These are phyloP conservation scores for Antennarius striatus DNA, from an alignment of 2,113 vertebrate genomes.

Conservation along the genomic window DNA sequence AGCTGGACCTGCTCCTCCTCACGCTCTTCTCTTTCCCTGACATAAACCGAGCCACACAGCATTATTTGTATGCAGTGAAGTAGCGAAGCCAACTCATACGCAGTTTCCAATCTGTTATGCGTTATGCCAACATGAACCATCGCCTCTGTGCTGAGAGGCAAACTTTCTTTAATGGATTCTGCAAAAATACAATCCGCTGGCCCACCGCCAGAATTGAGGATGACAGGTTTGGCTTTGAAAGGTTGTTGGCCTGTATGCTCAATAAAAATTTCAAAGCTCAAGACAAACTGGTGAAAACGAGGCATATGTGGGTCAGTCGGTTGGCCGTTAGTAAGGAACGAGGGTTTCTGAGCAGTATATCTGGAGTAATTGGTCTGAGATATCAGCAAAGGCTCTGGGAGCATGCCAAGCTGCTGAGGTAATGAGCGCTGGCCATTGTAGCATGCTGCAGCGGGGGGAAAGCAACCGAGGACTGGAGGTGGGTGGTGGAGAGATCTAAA, in stretches of 20 bases:
- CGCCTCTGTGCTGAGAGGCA: constrained; percentile 42
- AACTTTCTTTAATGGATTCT: constrained; percentile 30
- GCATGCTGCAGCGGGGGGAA: constrained; percentile 21
- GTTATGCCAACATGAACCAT: constrained; percentile 38
- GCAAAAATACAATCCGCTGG: constrained; percentile 25
- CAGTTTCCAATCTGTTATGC: constrained; percentile 32
- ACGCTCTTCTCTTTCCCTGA: constrained; percentile 25
- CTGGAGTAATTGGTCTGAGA: constrained; percentile 65
- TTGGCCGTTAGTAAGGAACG: constrained; percentile 36
- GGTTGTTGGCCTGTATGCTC: constrained; percentile 23
- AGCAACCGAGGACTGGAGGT: constrained; percentile 44
- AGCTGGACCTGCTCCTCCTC: constrained; percentile 49
- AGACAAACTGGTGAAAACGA: constrained; percentile 11
- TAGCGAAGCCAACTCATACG: constrained; percentile 42
- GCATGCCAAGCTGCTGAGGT: constrained; percentile 68
- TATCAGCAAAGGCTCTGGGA: constrained; percentile 58
- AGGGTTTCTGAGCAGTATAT: constrained; percentile 45
- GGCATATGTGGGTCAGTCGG: constrained; percentile 61
- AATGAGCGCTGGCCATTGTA: constrained; percentile 52
- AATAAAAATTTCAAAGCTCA: constrained; percentile 32
- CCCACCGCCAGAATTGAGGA: constrained; percentile 22
- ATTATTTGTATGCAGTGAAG: constrained; percentile 27
- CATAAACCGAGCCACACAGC: constrained; percentile 25
- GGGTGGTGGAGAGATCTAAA: constrained; percentile 32
- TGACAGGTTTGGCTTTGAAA: constrained; percentile 32